Percentiles rank a stretch among this genome's conserved stretches.
These are phyloP conservation scores for Sakesphorus luctuosus DNA, from an alignment of 2,113 vertebrate genomes.

Conservation along the genomic window DNA sequence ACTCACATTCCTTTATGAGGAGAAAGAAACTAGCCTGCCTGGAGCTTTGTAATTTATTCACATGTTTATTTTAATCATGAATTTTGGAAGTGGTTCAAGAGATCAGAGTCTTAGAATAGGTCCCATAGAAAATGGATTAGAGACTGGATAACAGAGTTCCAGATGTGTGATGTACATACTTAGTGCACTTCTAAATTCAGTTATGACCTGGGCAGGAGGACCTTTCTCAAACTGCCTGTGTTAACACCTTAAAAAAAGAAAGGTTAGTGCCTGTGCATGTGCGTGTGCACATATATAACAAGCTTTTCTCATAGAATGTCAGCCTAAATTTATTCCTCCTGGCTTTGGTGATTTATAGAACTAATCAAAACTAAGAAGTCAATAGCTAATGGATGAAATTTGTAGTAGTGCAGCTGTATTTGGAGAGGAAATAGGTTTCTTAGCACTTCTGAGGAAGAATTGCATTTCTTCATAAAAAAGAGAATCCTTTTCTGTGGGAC, in stretches of 20 bases:
- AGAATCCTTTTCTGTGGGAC: not conserved
- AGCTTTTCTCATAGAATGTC: not conserved
- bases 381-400: not conserved
- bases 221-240: not conserved
- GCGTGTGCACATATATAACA: rapidly evolving
- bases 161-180: constrained; percentile 5
- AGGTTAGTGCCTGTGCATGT: not conserved
- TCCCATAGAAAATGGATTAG: constrained; percentile 29
- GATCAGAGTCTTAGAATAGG: constrained; percentile 23
- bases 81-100: constrained; percentile 46
- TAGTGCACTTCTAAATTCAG: not conserved
- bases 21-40: not conserved
- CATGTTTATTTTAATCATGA: constrained; percentile 37
- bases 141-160: not conserved
- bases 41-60: constrained; percentile 38
- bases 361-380: not conserved
- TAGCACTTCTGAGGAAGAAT: not conserved
- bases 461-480: not conserved
- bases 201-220: not conserved
- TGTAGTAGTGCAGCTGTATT: not conserved
- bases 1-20: not conserved
- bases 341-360: not conserved
- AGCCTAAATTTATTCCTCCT: not conserved
- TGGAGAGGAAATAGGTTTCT: not conserved
- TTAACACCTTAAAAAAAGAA: not conserved